Base-by-base conservation (phyloP, 2,888 invertebrate species). In the Chymomyza procnemis region DNA sequence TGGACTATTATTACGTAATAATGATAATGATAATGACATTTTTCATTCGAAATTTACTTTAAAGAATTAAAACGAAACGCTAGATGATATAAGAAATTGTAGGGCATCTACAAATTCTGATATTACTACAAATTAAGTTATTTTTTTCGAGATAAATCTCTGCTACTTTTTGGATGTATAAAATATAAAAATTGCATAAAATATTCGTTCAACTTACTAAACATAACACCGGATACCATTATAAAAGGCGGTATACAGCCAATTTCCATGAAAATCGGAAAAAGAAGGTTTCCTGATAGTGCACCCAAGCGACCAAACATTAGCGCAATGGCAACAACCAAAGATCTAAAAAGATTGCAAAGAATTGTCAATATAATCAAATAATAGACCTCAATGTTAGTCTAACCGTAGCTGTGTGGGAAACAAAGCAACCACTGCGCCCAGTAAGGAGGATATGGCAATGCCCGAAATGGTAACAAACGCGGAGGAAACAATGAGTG, bases 181-280 rank as follows among this genome's bases (percentile, higher is more conserved):
- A 22, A 22, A 3, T 22, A 22, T 3, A 22, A 22, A 22, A 22
- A 22, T 22, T 22, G 22, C 4, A 22, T 22, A 3, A 64, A 0
- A 16, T 8, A 46, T 8, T 26, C 5, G 9, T 3, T 5, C 22
- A 47, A 82, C 88, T 91, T 91, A 95, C 95, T 91, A 74, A 93
- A 81, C 76, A 95, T 92, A 21, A 94, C 93, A 6, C 91, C 85
- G 6, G 93, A 93, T 65, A 96, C 93, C 88, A 94, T 93, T 61
- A 94, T 88, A 87, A 96, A 96, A 2, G 95, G 95, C 19, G 95
- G 94, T 30, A 94, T 90, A 82, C 96, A 96, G 46, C 95, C 95
- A 26, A 93, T 91, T 75, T 92, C 90, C 52, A 96, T 91, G 58
- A 96, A 92, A 26, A 93, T 91, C 0, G 96, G 95, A 84, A 96